Evolutionary conservation across 1,140 invertebrate species (phyloP), one percentile per base, ranked within the genome.

Genomic region (Plodia interpunctella): DNA sequence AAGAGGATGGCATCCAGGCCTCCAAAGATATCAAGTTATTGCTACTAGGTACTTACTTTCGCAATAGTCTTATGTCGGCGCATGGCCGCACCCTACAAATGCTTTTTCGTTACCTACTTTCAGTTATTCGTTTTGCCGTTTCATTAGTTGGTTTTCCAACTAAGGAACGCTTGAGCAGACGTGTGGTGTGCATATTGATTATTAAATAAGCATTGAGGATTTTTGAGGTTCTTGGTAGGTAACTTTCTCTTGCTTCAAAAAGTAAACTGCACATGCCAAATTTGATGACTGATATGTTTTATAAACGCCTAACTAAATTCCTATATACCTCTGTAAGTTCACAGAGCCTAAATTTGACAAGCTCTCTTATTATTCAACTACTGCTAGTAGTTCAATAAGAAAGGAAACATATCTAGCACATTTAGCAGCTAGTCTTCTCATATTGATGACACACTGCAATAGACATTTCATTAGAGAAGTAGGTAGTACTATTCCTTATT

Each of bases 1-100:
- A 99, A 92, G 98, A 99, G 91, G 98, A 99, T 92, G 97, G 97
- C 59, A 95, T 99, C 70, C 97, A 98, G 88, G 98, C 98, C 56
- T 97, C 98, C 74, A 99, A 99, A 92, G 98, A 99, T 92, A 99
- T 99, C 77, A 99, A 99, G 92, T 92, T 99, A 68, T 90, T 99
- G 68, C 93, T 99, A 66, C 92, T 99, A 87, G 98, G 98, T 99
- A 93, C 38, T 15, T 44, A 44, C 3, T 5, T 5, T 44, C 93
- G 93, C 88, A 54, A 35, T 63, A 64, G 49, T 62, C 25, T 65
- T n/a, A 52, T 56, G 57, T 52, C 51, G 49, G 60, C 63, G 52
- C 63, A 62, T 67, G 77, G 76, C 86, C 86, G 84, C 86, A 86
- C 83, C 86, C 78, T 21, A n/a, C 51, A 25, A 53, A 53, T 18